Base-by-base conservation (phyloP, 2,113 vertebrate genomes). In the Lepidiolamprologus cunningtoni region DNA sequence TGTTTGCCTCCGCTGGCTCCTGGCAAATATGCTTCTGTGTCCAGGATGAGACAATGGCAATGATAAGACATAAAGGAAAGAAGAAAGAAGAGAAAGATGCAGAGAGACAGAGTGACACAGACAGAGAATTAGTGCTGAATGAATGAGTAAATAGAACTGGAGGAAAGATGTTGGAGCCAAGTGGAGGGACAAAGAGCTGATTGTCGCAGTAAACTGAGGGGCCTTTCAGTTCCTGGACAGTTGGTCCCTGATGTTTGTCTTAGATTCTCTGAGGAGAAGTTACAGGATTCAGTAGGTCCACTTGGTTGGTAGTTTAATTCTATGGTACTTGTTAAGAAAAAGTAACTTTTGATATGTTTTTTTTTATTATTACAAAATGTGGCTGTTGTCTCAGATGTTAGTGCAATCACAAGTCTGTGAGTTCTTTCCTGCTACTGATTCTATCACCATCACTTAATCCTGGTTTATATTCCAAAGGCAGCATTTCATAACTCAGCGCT, bases 101-200 rank as follows among this genome's bases (percentile, higher is more conserved):
- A 63, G 66, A 47, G 82, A 66, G 40, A 87, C 52, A 19, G 42
- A 28, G 90, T 45, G 87, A 82, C 17, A 83, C 45, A 53, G 83
- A 73, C 52, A 79, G 81, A 82, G 87, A 73, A 63, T 83, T 57
- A 58, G 66, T n/a, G 80, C 13, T 84, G 91, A 92, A 87, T 88
- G 92, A 93, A 94, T 50, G 89, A 93, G 94, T 93, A 94, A 95
- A 92, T 89, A 86, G 80, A 93, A 87, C 53, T 57, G 28, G 85
- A 86, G 87, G 63, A 91, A 95, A 88, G 92, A 91, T 91, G 91
- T 93, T 91, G 76, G 89, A 87, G 92, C 90, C 93, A 92, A 93
- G 89, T 84, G 89, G 89, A 81, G 4, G 83, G 53, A 95, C 93
- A 95, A 92, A 92, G 91, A 87, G 82, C 5, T 21, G 89, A 58